Base-by-base conservation (phyloP, 1,140 invertebrate genomes). In the Cydia strobilella region DNA sequence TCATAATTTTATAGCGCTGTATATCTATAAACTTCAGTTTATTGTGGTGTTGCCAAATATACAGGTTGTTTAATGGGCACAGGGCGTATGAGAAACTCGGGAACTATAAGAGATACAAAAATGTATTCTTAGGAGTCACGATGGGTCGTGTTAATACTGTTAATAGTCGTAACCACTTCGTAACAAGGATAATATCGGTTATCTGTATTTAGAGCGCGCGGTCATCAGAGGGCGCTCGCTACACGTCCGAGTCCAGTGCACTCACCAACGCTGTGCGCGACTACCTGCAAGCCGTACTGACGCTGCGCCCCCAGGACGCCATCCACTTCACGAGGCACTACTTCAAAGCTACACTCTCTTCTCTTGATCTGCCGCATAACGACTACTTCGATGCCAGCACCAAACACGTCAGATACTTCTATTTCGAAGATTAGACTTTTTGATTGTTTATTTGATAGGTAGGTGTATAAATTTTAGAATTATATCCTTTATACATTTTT, bases 261-360 rank as follows among this genome's bases (percentile, higher is more conserved):
- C 83, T 96, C 23, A 93, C 94, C 59, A 87, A 92, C 12, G 81
- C 94, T 6, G 90, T 96, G 13, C 90, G 92, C 0, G 95, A 96
- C 86, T 96, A 95, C 75, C 87, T 94, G 10, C 93, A 94, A 79
- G 92, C 93, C 1, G 84, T 95, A 15, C 84, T 95, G 45, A 80
- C 94, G 79, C 86, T 94, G n/a, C 94, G 94, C 77, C 95, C 95
- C 2, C 80, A 91, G 18, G 93, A 95, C 51, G 92, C 94, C 15
- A 75, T 95, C 65, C 89, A 93, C 59, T 95, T 95, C 79, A 95
- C 95, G 1, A 90, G 93, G 45, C 93, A 95, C 74, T 94, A 95
- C 82, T 95, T 95, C 82, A 86, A 90, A 59, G 85, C 87, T 3
- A 93, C 93, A 42, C 84, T 93, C 0, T 92, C 92, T 3, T 78